These are phyloP conservation scores for Sitophilus oryzae DNA, from an alignment of 1,140 invertebrate genomes.

Conservation along the genomic window DNA sequence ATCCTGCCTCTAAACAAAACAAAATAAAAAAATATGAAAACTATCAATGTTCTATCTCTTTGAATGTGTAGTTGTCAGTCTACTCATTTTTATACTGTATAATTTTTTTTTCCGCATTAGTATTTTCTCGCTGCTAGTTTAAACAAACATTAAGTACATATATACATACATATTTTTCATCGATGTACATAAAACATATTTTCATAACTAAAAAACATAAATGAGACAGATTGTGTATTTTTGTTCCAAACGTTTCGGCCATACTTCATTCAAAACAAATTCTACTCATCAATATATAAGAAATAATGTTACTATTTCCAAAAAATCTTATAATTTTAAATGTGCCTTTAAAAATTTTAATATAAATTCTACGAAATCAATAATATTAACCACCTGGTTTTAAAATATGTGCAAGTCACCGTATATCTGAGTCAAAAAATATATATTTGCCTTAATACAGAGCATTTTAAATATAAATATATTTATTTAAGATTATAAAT, in stretches of 20 bases:
- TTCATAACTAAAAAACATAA: slow-evolving; percentile 35
- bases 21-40: slow-evolving; percentile 34
- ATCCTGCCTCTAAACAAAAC: slow-evolving; percentile 34
- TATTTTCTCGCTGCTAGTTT: slow-evolving; percentile 38
- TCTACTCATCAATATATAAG: no score
- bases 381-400: no score
- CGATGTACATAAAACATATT: slow-evolving; percentile 43
- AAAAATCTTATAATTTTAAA: no score
- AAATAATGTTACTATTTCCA: no score
- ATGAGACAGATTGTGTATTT: slow-evolving; percentile 41
- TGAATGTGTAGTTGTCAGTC: slow-evolving; percentile 42
- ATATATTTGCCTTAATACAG: no score
- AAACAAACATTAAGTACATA: slow-evolving; percentile 19
- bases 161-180: slow-evolving; percentile 38
- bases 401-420: no score
- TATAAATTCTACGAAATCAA: no score
- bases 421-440: no score
- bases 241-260: slow-evolving; percentile 22
- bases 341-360: no score
- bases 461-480: no score
- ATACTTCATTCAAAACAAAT: slow-evolving; percentile 1
- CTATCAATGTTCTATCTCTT: slow-evolving; percentile 41
- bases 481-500: no score
- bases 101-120: slow-evolving; percentile 36
- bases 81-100: slow-evolving; percentile 43